phyloP scores from a whole-genome alignment of 2,888 invertebrate genomes.

The Cheilosia variabilis region DNA sequence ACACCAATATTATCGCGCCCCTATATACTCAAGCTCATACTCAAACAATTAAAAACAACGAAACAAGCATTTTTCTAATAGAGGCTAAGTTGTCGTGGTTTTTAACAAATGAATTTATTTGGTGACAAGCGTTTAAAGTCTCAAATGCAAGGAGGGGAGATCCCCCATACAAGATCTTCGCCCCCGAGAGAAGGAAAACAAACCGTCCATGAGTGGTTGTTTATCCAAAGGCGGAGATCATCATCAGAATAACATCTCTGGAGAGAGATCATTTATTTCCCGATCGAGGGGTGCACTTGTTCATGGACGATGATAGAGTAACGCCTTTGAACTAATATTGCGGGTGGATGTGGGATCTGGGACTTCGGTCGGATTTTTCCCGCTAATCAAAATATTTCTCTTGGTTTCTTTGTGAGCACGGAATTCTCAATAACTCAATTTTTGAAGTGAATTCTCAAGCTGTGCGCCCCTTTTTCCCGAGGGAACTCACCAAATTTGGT shows the following conservation, averaged over 20 bases:
- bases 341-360: constrained; percentile 17
- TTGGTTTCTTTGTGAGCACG: constrained; percentile 5
- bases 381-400: constrained; percentile 62
- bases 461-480: constrained; percentile 38
- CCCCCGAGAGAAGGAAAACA: constrained; percentile 40
- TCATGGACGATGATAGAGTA: constrained; percentile 18
- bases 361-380: constrained; percentile 1
- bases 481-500: constrained; percentile 43
- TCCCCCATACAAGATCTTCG: constrained; percentile 11
- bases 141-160: neutral
- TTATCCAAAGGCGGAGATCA: constrained; percentile 46
- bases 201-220: constrained; percentile 49
- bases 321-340: constrained; percentile 1
- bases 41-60: constrained; percentile 55
- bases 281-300: constrained; percentile 62
- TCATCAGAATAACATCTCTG: constrained; percentile 61
- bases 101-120: constrained; percentile 70
- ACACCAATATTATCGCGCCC: constrained; percentile 36
- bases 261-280: constrained; percentile 62
- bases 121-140: constrained; percentile 53
- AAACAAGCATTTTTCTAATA: constrained; percentile 60
- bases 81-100: constrained; percentile 52
- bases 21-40: neutral
- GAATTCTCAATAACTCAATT: constrained; percentile 60
- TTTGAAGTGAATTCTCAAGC: constrained; percentile 43